These are phyloP conservation scores for Aspidoscelis tigris DNA, from an alignment of 2,113 vertebrate species.

Conservation along the genomic window DNA sequence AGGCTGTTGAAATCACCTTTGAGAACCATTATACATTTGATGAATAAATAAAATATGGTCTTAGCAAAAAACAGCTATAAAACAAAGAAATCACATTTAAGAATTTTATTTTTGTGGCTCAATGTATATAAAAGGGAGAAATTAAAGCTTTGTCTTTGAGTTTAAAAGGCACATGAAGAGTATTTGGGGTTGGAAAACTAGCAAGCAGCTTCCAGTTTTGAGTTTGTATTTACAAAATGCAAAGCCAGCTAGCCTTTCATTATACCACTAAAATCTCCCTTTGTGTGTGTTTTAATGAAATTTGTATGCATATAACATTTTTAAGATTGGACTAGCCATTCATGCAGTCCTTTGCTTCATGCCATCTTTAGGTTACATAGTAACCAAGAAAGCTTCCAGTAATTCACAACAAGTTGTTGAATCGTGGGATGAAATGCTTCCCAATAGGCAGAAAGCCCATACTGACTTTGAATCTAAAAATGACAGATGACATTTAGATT, in stretches of 20 bases:
- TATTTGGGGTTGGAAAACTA: neutral
- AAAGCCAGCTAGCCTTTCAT: neutral
- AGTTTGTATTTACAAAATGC: neutral
- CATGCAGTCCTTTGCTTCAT: neutral
- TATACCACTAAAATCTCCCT: neutral
- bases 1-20: neutral
- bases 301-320: neutral
- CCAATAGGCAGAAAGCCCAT: neutral
- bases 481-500: neutral
- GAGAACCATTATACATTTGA: neutral
- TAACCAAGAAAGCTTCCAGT: neutral
- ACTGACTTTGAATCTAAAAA: neutral
- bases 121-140: neutral
- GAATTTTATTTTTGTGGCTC: neutral
- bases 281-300: neutral
- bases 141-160: neutral
- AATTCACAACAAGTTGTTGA: neutral
- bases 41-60: neutral
- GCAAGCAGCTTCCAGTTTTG: neutral
- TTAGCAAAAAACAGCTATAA: constrained; percentile 12
- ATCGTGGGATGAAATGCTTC: neutral
- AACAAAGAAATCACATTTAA: neutral
- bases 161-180: neutral
- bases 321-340: neutral
- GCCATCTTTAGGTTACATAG: neutral